phyloP scores from a whole-genome alignment of 2,113 vertebrate genomes.

The Corydoras sp. region DNA sequence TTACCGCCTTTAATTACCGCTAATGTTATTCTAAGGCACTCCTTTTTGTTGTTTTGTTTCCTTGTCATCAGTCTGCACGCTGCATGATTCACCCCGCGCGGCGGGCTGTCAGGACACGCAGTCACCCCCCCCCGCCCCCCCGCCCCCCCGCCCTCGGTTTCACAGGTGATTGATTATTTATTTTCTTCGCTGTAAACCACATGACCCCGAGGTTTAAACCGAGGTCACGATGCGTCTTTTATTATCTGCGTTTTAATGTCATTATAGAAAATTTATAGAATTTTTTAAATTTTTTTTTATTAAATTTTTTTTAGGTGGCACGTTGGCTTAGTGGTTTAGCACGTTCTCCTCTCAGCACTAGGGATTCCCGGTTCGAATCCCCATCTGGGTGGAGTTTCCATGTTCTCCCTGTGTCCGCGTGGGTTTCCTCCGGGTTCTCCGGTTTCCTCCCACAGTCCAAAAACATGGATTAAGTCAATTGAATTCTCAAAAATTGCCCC shows the following conservation, averaged over 20 bases:
- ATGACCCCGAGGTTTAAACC: neutral
- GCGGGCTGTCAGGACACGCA: neutral
- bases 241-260: too few relatives aligned
- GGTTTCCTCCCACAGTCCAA: too few relatives aligned
- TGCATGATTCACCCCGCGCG: conserved; percentile 8
- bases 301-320: too few relatives aligned
- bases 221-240: neutral
- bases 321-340: too few relatives aligned
- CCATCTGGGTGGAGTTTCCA: too few relatives aligned
- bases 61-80: conserved; percentile 1
- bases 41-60: conserved; percentile 6
- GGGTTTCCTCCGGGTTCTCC: too few relatives aligned
- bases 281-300: too few relatives aligned
- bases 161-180: neutral
- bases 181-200: neutral
- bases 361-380: too few relatives aligned
- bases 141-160: neutral
- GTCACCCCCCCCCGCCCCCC: neutral
- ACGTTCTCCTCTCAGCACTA: too few relatives aligned
- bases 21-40: conserved; percentile 16
- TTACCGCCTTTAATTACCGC: conserved; percentile 9
- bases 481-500: neutral
- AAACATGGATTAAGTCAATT: too few relatives aligned
- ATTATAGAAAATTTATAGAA: too few relatives aligned
- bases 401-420: too few relatives aligned